Base-by-base conservation (phyloP, 2,113 vertebrate species). In the Papio anubis region DNA sequence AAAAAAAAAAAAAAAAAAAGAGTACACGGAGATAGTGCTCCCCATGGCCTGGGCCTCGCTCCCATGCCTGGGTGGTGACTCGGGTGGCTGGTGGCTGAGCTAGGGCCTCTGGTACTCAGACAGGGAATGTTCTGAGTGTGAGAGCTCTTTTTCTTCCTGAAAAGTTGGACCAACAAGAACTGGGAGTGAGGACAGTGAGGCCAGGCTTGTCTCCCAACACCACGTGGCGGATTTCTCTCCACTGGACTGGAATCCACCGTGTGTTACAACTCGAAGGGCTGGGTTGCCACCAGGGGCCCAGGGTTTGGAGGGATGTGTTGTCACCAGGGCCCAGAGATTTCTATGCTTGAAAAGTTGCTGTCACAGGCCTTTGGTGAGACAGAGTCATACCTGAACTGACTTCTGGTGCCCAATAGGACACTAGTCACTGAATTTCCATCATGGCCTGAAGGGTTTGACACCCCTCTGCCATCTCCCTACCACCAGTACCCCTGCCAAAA, bases 81-180 rank as follows among this genome's bases (percentile, higher is more conserved):
- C 52, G 10, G 20, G 10, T 80, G 20, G 6, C 25, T 6, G 7
- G 12, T 12, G 3, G 14, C 27, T 6, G 61, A 45, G 20, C 14
- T 25, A 17, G 88, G 48, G 23, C 27, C 16, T 23, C 75, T 2
- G 3, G 48, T 61, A 16, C 82, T 55, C 23, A 18, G 27, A n/a
- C 1, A 2, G 52, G 79, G 61, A 20, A 50, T 27, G 80, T 68
- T 40, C 83, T 32, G 2, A 3, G 16, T 43, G 14, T 81, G 40
- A 55, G 72, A 68, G 40, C 45, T 38, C 25, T 23, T 80, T 84
- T 59, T 90, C 76, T 38, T 89, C 82, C 6, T 93, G 76, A 48
- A 72, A 84, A 73, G 17, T 20, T 86, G 43, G 87, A 35, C 70
- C 43, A 48, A 27, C 45, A 30, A 52, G 70, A 83, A 23, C 72